Base-by-base conservation (phyloP, 2,113 vertebrate species). In the Nannospalax galili region DNA sequence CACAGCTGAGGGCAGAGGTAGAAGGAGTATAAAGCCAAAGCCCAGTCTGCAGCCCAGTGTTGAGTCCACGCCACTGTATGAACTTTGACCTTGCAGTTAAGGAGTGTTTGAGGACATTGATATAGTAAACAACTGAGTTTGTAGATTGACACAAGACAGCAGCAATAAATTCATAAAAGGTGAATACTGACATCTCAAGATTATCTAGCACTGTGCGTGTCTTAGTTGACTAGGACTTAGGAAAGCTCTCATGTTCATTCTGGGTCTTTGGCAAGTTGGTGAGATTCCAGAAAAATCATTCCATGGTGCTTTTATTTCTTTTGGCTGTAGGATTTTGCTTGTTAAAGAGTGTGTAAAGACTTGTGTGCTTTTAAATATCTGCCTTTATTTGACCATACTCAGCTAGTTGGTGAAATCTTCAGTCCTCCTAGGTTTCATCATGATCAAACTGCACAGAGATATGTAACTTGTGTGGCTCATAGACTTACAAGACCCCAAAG, bases 161-260 rank as follows among this genome's bases (percentile, higher is more conserved):
- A 80, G 26, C 91, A 93, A 95, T 93, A 96, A 95, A 89, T 85
- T 93, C 78, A 96, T 84, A 75, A 81, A 94, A 92, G 69, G 64
- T 93, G 92, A 95, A 96, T 67, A 56, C 64, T 91, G 92, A 82
- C 7, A 1, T 78, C 30, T 88, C 45, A 85, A 69, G 88, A 93
- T 92, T 80, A 48, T 45, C 30, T 37, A 64, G 90, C 69, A 45
- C 78, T 84, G 3, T 67, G 37, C 40, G 62, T 60, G 42, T 3
- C 37, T 26, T 62, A 62, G 52, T 79, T 22, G 5, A 42, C 58
- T 3, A 42, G 77, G 73, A 91, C 32, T 85, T 42, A 73, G 62
- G 42, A 62, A 78, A 90, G 75, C 72, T 88, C 35, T 22, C 5
- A 4, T 64, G 22, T 48, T 73, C 56, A 12, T 37, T 94, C 85